These are phyloP conservation scores for Reticulitermes lucifugus DNA, from an alignment of 2,888 invertebrate genomes.

Conservation along the genomic window DNA sequence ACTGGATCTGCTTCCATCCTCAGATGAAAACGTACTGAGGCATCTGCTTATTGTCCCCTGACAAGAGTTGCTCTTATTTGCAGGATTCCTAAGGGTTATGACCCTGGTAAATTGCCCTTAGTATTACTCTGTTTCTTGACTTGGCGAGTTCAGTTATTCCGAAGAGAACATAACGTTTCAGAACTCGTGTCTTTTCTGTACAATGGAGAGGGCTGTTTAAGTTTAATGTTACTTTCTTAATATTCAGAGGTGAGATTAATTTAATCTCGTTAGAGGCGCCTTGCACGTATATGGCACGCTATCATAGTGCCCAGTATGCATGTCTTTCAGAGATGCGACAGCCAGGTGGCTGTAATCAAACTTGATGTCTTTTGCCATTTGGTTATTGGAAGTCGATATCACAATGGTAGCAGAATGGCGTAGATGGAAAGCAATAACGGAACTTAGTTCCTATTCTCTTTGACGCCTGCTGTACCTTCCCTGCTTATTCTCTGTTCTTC, in stretches of 20 bases:
- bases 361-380: conserved; percentile 2
- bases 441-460: background rate
- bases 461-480: background rate
- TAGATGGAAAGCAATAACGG: background rate
- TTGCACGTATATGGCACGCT: background rate
- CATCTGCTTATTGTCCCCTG: no score
- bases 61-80: no score
- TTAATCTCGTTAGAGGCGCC: background rate
- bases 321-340: background rate
- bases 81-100: no score
- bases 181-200: background rate
- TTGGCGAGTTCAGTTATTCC: no score
- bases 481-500: background rate
- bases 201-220: background rate
- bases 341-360: conserved; percentile 9
- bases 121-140: no score
- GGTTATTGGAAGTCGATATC: conserved; percentile 25
- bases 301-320: background rate
- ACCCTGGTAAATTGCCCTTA: no score
- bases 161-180: no score
- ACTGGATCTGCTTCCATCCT: no score
- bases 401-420: background rate
- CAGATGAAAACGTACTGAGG: no score
- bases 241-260: background rate
- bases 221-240: background rate